A percentile compares a stretch with the other conserved stretches of the same genome.
Evolutionary conservation across 1,140 invertebrate species (phyloP).

Genomic region (Drosophila arawakana): DNA sequence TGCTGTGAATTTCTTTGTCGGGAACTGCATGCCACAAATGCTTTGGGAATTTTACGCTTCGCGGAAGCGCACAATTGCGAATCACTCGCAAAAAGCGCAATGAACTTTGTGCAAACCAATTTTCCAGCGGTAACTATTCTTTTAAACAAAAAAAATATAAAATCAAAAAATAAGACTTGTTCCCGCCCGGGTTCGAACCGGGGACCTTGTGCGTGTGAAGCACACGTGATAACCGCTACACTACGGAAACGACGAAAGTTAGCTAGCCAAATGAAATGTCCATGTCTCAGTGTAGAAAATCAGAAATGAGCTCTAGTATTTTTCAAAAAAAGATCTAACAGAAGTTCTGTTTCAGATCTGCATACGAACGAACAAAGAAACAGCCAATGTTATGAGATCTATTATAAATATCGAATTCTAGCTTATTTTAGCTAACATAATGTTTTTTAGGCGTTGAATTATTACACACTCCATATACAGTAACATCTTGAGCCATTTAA

Average conservation of each 20-base stretch:
- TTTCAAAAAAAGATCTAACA: no score
- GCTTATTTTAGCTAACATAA: no score
- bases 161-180: constrained; percentile 65
- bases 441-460: no score
- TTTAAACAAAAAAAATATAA: neutral
- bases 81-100: constrained; percentile 91
- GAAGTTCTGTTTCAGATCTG: no score
- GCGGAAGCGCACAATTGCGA: constrained; percentile 95
- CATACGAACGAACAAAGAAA: no score
- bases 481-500: no score
- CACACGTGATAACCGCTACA: constrained; percentile 88
- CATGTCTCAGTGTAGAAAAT: neutral
- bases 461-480: no score
- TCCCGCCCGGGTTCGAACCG: constrained; percentile 88
- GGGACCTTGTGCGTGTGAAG: constrained; percentile 89
- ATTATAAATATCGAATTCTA: no score
- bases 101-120: constrained; percentile 94
- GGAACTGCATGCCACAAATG: constrained; percentile 95
- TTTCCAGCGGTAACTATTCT: constrained; percentile 90
- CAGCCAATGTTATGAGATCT: no score
- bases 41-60: constrained; percentile 95
- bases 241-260: constrained; percentile 83
- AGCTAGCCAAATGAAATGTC: neutral
- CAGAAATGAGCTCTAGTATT: neutral
- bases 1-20: constrained; percentile 95